Evolutionary conservation across 2,797 vertebrate species (phyloP).

Genomic region (Oryzias sinensis): DNA sequence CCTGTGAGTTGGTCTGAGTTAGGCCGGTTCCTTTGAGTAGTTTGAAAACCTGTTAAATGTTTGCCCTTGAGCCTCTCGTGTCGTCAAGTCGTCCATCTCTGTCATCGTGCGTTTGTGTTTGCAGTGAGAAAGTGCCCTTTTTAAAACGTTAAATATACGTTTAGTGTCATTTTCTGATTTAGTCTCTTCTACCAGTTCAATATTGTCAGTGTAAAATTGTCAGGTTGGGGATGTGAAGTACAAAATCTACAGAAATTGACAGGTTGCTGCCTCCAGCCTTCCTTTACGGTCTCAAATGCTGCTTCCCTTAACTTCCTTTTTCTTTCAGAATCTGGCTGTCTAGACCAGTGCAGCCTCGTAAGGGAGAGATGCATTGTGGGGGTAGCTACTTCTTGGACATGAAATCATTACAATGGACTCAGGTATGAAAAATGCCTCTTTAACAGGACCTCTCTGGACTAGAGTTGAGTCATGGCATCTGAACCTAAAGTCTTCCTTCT

Average conservation of each 20-base stretch:
- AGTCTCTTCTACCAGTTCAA: not conserved
- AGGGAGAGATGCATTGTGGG: constrained; percentile 24
- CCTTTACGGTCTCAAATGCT: constrained; percentile 4
- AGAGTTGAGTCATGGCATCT: no score
- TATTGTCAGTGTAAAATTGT: not conserved
- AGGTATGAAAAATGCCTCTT: constrained; percentile 55
- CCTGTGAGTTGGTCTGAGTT: constrained; percentile 37
- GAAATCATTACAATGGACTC: constrained; percentile 58
- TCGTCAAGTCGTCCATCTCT: constrained; percentile 15
- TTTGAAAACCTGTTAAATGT: constrained; percentile 10
- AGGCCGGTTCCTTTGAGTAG: constrained; percentile 20
- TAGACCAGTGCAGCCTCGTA: constrained; percentile 50
- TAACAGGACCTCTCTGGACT: constrained; percentile 47
- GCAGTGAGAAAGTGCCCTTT: not conserved
- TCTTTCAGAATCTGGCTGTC: constrained; percentile 25
- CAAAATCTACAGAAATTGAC: constrained; percentile 11
- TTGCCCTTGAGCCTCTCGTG: constrained; percentile 11
- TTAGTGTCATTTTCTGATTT: constrained; percentile 1
- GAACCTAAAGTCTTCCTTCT: no score
- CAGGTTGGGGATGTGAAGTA: constrained; percentile 1
- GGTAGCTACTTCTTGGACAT: constrained; percentile 30
- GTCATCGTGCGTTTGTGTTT: constrained; percentile 3
- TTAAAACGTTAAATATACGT: constrained; percentile 9
- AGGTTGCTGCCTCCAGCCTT: constrained; percentile 11
- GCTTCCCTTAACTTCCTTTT: constrained; percentile 8